Evolutionary conservation across 2,888 invertebrate species (phyloP), one percentile per base, ranked within the genome.

Genomic region (Griposia aprilina): DNA sequence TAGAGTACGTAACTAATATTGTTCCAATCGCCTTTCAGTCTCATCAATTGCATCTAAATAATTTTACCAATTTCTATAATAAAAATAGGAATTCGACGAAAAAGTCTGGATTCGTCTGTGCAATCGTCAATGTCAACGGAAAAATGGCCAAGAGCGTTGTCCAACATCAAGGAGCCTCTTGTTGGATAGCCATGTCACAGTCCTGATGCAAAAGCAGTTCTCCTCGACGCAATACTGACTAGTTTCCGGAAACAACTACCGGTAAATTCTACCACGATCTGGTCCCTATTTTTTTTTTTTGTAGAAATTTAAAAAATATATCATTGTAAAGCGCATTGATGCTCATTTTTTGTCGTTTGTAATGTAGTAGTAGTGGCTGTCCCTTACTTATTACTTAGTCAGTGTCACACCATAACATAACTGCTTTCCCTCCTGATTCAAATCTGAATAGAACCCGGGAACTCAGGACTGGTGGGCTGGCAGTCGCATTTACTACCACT

Each of bases 371-470:
- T 59, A 23, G 36, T 50, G 17, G 17, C 36, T 50, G 59, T n/a
- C 7, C 26, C 15, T 20, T n/a, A 36, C 30, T 41, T 41, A 41
- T 11, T 48, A 59, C 30, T 48, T 17, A 23, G 23, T 23, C 15
- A 45, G 50, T 30, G n/a, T 48, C 50, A 41, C n/a, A 48, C 11
- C 11, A 45, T 59, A 17, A 48, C 10, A 41, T 3, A 48, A 15
- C 17, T 30, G 15, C 20, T 80, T 36, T n/a, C 1, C 36, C 15
- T 17, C 36, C 15, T 17, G 10, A 71, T 45, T 66, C 10, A 2
- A 59, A 79, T 79, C 36, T 65, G 59, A 79, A 52, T 72, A 79
- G 66, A 73, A 80, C 80, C 74, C 48, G 78, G 80, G 72, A 73
- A 73, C 74, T 60, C 48, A 11, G 65, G 52, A n/a, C 52, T 55